phyloP scores from a whole-genome alignment of 2,797 vertebrate genomes.

The Lepilemur septentrionalis region DNA sequence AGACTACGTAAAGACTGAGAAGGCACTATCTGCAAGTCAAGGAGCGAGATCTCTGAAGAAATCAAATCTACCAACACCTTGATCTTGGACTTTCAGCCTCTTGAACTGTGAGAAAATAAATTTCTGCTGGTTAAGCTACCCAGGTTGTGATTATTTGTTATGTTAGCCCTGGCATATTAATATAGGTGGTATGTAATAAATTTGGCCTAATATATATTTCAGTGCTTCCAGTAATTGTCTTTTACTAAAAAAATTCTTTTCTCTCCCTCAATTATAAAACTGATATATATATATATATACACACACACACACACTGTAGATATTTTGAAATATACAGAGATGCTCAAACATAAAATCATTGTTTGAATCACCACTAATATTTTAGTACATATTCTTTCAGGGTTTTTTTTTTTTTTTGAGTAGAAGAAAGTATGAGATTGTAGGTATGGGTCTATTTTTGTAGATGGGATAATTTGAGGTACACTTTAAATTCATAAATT shows the following conservation, averaged over 20 bases:
- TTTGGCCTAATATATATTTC: background rate
- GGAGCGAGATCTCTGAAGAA: background rate
- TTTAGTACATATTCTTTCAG: background rate
- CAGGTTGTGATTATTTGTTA: background rate
- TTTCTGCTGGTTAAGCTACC: background rate
- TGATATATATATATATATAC: background rate
- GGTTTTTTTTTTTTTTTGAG: background rate
- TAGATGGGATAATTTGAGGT: background rate
- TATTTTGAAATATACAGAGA: constrained; percentile 7
- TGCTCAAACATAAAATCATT: background rate
- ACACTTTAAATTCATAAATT: background rate
- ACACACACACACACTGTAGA: background rate
- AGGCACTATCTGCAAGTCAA: background rate
- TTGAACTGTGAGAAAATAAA: background rate
- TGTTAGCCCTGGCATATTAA: background rate
- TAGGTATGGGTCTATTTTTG: background rate
- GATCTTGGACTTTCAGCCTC: background rate
- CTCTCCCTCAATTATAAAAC: constrained; percentile 3
- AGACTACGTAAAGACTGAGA: background rate
- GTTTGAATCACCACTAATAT: background rate
- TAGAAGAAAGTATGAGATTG: background rate
- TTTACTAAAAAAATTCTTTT: background rate
- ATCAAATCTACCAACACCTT: background rate
- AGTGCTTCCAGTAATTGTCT: background rate
- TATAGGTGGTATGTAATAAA: background rate